Percentiles rank a stretch among this genome's conserved stretches.
Conservation (phyloP, 2,888 invertebrate genomes). For the Patella caerulea region DNA sequence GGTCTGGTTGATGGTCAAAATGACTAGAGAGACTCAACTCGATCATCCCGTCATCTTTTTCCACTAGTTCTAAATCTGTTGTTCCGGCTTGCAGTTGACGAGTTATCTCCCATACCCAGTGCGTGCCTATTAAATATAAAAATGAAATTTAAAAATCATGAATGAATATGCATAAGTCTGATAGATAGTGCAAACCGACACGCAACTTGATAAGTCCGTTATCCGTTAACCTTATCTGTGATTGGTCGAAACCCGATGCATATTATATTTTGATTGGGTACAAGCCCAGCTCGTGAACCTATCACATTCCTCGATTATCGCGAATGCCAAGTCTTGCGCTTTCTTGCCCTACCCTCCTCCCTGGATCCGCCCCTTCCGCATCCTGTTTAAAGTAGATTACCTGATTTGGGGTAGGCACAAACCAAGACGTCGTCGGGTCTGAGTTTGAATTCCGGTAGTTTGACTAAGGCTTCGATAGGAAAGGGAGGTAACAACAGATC, state of each 20-base stretch:
- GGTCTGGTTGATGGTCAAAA: constrained; percentile 11
- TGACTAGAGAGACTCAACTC: constrained; percentile 5
- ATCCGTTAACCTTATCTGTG: too few relatives aligned
- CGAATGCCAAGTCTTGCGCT: too few relatives aligned
- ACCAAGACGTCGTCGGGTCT: constrained; percentile 32
- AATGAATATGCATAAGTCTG: too few relatives aligned
- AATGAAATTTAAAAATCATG: not conserved
- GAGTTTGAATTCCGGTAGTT: constrained; percentile 15
- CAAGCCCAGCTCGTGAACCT: too few relatives aligned
- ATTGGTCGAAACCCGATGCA: too few relatives aligned
- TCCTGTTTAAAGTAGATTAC: not conserved
- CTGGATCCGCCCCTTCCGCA: too few relatives aligned
- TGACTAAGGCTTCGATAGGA: constrained; percentile 13
- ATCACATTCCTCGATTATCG: too few relatives aligned
- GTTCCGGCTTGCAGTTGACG: constrained; percentile 13
- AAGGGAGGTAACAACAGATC: too few relatives aligned
- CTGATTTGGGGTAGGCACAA: constrained; percentile 32
- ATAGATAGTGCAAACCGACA: too few relatives aligned
- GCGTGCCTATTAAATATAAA: constrained; percentile 13
- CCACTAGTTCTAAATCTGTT: constrained; percentile 8
- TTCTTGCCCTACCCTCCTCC: too few relatives aligned
- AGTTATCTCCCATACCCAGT: constrained; percentile 23
- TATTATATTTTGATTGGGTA: too few relatives aligned
- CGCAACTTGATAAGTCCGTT: too few relatives aligned
- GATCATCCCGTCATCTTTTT: constrained; percentile 20